phyloP scores from a whole-genome alignment of 2,888 invertebrate genomes.

The Oscheius onirici region DNA sequence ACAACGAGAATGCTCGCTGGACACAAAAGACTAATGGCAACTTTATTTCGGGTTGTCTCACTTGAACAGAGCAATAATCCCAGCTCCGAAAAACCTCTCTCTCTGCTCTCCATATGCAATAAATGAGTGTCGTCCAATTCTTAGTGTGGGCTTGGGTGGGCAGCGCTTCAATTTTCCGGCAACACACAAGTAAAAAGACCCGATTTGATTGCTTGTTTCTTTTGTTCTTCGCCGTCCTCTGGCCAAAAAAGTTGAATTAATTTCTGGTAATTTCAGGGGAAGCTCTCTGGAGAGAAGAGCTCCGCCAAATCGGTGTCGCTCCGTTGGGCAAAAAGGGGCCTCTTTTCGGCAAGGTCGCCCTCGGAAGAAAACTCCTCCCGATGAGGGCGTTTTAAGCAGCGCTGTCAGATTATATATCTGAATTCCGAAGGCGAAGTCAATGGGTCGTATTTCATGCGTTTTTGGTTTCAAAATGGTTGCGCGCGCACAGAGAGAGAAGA shows the following conservation, averaged over 20 bases:
- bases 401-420: conserved; percentile 29
- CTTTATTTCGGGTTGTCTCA: conserved; percentile 6
- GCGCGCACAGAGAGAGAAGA: neutral
- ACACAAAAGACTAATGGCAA: conserved; percentile 12
- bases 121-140: conserved; percentile 17
- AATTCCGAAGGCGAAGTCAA: conserved; percentile 34
- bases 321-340: neutral
- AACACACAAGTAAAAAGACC: neutral
- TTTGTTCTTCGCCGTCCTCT: too few relatives aligned
- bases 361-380: neutral
- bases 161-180: conserved; percentile 4
- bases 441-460: conserved; percentile 34
- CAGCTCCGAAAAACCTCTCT: neutral
- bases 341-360: neutral
- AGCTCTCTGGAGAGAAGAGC: neutral
- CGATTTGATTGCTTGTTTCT: conserved; percentile 12
- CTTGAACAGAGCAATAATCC: conserved; percentile 11
- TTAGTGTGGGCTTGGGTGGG: neutral
- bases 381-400: conserved; percentile 7
- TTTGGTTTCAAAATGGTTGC: conserved; percentile 34
- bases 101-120: conserved; percentile 23
- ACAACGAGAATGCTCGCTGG: neutral
- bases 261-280: conserved; percentile 7
- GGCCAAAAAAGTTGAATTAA: conserved; percentile 4
- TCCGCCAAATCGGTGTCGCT: conserved; percentile 1